Evolutionary conservation across 2,113 vertebrate species (phyloP).

Genomic region (Rhizomys pruinosus): DNA sequence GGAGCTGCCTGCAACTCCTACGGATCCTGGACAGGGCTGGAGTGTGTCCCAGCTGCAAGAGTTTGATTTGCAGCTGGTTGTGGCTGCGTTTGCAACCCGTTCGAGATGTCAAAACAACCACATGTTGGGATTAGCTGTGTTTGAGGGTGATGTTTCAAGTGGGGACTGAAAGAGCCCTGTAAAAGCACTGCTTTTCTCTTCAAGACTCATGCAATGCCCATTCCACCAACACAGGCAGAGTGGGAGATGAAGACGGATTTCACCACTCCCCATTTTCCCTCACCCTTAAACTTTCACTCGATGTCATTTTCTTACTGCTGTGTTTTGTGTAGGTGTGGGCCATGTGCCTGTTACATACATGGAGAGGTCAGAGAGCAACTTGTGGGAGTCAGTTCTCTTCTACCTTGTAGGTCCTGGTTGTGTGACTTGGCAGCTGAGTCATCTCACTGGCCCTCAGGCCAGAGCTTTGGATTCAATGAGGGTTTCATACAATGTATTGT

Average conservation of each 20-base stretch:
- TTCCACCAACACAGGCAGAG: constrained; percentile 97
- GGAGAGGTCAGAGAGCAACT: no score
- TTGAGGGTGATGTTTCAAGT: constrained; percentile 97
- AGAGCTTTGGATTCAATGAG: no score
- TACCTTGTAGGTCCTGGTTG: no score
- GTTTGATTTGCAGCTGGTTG: constrained; percentile 92
- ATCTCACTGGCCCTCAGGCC: no score
- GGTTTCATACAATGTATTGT: no score
- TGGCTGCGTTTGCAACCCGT: constrained; percentile 94
- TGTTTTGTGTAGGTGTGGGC: no score
- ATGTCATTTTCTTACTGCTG: no score
- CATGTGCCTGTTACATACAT: no score
- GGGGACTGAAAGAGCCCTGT: constrained; percentile 99
- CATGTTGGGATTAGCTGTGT: constrained; percentile 95
- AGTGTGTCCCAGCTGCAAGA: constrained; percentile 88
- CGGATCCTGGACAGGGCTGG: constrained; percentile 89
- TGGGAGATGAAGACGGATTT: not conserved
- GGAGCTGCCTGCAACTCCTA: constrained; percentile 95
- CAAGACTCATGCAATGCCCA: constrained; percentile 99
- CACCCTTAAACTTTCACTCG: not conserved
- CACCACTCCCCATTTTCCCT: not conserved
- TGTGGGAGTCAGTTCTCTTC: no score
- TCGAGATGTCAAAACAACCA: constrained; percentile 98
- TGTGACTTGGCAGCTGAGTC: no score
- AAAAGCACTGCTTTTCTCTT: constrained; percentile 99